Percentiles rank a stretch among this genome's conserved stretches.
These are phyloP conservation scores for Euwallacea fornicatus DNA, from an alignment of 1,140 invertebrate genomes.

Conservation along the genomic window DNA sequence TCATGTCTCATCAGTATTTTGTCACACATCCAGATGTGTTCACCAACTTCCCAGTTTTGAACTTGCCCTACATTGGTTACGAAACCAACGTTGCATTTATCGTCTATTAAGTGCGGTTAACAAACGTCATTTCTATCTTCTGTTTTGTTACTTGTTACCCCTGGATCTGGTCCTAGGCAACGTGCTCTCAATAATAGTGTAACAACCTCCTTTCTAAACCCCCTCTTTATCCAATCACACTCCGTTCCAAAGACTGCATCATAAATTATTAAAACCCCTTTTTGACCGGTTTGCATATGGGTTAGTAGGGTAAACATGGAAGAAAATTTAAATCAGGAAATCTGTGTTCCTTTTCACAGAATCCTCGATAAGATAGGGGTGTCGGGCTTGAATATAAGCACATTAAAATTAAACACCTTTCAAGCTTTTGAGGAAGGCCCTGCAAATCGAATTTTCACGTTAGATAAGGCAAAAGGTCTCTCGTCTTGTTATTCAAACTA, in stretches of 20 bases:
- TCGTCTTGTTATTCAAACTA: slow-evolving; percentile 1
- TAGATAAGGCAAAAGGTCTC: slow-evolving; percentile 3
- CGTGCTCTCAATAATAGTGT: not conserved
- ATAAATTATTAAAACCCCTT: slow-evolving; percentile 2
- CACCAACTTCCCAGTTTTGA: too few species aligned
- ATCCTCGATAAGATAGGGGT: not conserved
- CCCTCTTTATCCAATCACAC: not conserved
- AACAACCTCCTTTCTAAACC: not conserved
- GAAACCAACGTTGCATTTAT: too few species aligned
- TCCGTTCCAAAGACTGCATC: not conserved
- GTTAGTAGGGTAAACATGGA: not conserved
- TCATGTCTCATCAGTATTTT: too few species aligned
- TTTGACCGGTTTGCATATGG: slow-evolving; percentile 2
- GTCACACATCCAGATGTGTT: too few species aligned
- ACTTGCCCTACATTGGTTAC: too few species aligned
- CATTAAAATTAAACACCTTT: slow-evolving; percentile 14
- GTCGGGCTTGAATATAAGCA: slow-evolving; percentile 6
- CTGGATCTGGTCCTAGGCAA: too few species aligned
- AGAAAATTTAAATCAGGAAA: slow-evolving; percentile 8
- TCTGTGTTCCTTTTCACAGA: slow-evolving; percentile 9
- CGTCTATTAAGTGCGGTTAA: too few species aligned
- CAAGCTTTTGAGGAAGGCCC: slow-evolving; percentile 1
- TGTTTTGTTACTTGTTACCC: too few species aligned
- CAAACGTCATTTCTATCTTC: too few species aligned
- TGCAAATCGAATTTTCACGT: slow-evolving; percentile 1